Conservation (phyloP, 2,797 vertebrate genomes). For the Oreortyx pictus region DNA sequence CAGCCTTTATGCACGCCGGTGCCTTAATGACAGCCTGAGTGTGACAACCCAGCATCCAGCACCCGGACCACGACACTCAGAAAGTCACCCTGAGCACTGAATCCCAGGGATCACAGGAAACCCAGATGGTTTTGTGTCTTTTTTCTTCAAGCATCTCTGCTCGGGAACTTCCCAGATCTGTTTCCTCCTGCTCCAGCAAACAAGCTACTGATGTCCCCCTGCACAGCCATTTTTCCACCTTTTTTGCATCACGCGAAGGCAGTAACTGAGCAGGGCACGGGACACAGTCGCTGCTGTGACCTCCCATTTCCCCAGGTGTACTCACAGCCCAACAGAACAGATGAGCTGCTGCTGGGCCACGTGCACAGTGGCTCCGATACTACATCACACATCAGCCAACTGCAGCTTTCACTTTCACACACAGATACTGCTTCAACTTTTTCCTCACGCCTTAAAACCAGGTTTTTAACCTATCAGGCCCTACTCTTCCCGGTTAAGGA, state of each 20-base stretch:
- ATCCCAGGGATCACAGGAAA: not conserved
- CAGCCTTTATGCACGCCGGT: not conserved
- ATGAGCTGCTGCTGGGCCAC: not conserved
- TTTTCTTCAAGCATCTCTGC: not conserved
- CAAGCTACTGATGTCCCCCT: not conserved
- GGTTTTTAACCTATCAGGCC: not conserved
- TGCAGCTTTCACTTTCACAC: not conserved
- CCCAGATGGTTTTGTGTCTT: not conserved
- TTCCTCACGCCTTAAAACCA: not conserved
- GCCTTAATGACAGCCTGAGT: not conserved
- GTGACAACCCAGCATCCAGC: not conserved
- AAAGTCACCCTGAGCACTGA: not conserved
- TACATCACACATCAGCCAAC: not conserved
- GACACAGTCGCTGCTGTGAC: not conserved
- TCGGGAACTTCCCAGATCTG: not conserved
- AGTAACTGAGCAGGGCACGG: constrained; percentile 34
- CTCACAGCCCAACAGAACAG: not conserved
- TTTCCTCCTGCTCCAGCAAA: not conserved
- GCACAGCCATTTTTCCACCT: not conserved
- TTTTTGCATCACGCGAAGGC: not conserved
- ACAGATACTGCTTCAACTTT: not conserved
- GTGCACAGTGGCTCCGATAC: fast-evolving
- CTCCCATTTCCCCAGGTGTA: not conserved
- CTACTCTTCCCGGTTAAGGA: not conserved
- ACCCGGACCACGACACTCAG: not conserved